Conservation (phyloP, 2,797 vertebrate species). For the Lindbergichthys nudifrons region DNA sequence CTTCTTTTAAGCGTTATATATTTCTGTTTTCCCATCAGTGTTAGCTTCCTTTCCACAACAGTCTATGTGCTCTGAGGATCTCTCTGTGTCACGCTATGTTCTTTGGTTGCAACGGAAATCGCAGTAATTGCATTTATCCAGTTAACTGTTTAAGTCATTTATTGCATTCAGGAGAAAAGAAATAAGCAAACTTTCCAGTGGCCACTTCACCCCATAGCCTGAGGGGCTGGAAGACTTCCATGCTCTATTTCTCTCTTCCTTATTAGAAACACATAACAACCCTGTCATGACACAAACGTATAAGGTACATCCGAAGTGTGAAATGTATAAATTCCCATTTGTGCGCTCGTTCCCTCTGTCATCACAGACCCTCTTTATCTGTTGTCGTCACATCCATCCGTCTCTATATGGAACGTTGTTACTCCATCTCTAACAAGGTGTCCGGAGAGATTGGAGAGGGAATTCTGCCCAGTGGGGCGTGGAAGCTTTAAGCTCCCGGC, state of each 20-base stretch:
- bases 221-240: conserved; percentile 16
- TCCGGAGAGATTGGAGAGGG: conserved; percentile 53
- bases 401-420: conserved; percentile 28
- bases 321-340: conserved; percentile 29
- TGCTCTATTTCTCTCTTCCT: not conserved
- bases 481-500: conserved; percentile 59
- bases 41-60: not conserved
- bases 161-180: conserved; percentile 34
- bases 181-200: conserved; percentile 19
- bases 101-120: conserved; percentile 19
- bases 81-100: conserved; percentile 23
- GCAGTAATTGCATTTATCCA: conserved; percentile 31
- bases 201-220: conserved; percentile 4
- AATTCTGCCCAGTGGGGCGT: conserved; percentile 47
- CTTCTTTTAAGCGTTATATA: not conserved
- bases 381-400: conserved; percentile 53
- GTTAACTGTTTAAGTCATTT: conserved; percentile 16
- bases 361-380: conserved; percentile 57
- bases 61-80: not conserved
- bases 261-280: conserved; percentile 25
- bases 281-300: conserved; percentile 25
- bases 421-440: conserved; percentile 51
- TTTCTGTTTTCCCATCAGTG: conserved; percentile 13
- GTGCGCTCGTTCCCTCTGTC: conserved; percentile 13
- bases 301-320: not conserved